Percentiles rank a stretch among this genome's conserved stretches.
Evolutionary conservation across 2,888 invertebrate species (phyloP).

Genomic region (Enchytraeus crypticus): DNA sequence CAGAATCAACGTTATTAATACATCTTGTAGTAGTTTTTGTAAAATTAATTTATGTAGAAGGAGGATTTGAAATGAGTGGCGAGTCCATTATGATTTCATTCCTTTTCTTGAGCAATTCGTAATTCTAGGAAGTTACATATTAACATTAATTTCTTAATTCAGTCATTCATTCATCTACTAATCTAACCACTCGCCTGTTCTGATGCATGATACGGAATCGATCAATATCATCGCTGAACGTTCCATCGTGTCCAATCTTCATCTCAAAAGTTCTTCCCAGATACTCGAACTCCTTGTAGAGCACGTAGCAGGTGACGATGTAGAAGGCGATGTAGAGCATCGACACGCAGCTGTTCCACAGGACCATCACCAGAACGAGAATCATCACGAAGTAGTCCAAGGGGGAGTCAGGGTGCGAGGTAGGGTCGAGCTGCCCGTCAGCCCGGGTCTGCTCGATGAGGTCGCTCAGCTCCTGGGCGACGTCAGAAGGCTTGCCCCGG

Average conservation of each 20-base stretch:
- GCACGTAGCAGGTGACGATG: slow-evolving; percentile 16
- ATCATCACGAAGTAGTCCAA: not conserved
- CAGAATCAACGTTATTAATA: slow-evolving; percentile 21
- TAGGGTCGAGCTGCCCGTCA: not conserved
- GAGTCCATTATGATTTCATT: too few relatives aligned
- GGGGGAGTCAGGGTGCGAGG: not conserved
- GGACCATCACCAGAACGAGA: not conserved
- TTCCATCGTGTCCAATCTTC: slow-evolving; percentile 22
- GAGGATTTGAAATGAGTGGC: too few relatives aligned
- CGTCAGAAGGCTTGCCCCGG: too few relatives aligned
- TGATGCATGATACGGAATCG: slow-evolving; percentile 32
- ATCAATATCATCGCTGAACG: slow-evolving; percentile 23
- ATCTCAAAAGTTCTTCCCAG: slow-evolving; percentile 15
- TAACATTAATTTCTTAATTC: too few relatives aligned
- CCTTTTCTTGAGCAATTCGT: too few relatives aligned
- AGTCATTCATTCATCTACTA: too few relatives aligned
- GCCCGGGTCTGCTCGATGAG: not conserved
- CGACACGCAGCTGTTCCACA: slow-evolving; percentile 7
- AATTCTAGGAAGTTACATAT: too few relatives aligned
- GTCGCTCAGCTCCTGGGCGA: not conserved
- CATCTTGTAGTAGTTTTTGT: too few relatives aligned
- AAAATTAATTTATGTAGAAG: too few relatives aligned
- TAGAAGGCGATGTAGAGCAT: slow-evolving; percentile 19
- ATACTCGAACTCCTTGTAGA: slow-evolving; percentile 25
- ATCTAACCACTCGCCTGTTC: too few relatives aligned